These are phyloP conservation scores for Pan troglodytes DNA, from an alignment of 2,113 vertebrate species.

Conservation along the genomic window DNA sequence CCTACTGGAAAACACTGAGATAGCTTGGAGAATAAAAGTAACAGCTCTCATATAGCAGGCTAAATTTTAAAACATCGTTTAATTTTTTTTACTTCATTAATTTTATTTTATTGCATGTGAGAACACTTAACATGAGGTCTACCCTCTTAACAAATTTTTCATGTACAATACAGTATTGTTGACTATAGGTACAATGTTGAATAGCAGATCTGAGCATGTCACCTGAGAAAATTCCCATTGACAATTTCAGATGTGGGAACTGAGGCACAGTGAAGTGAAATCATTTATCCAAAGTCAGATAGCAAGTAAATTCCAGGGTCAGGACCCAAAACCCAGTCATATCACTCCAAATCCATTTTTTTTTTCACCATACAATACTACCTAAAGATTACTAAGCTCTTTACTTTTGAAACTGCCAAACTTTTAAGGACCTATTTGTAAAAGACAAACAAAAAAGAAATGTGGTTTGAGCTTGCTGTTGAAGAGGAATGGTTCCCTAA, in stretches of 20 bases:
- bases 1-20: not conserved
- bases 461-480: not conserved
- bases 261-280: not conserved
- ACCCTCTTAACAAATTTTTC: not conserved
- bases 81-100: not conserved
- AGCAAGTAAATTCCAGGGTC: not conserved
- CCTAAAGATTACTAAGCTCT: not conserved
- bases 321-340: not conserved
- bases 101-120: not conserved
- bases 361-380: not conserved
- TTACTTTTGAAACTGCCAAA: not conserved
- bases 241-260: not conserved
- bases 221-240: not conserved
- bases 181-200: not conserved
- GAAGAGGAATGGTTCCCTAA: not conserved
- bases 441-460: not conserved
- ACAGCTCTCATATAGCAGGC: not conserved
- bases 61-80: not conserved
- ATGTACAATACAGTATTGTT: not conserved
- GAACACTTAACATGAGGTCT: not conserved
- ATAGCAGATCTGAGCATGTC: not conserved
- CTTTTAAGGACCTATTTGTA: not conserved
- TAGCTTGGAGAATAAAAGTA: not conserved
- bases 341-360: not conserved
- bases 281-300: not conserved